phyloP scores from a whole-genome alignment of 2,888 invertebrate genomes.

The Parnassius apollo region DNA sequence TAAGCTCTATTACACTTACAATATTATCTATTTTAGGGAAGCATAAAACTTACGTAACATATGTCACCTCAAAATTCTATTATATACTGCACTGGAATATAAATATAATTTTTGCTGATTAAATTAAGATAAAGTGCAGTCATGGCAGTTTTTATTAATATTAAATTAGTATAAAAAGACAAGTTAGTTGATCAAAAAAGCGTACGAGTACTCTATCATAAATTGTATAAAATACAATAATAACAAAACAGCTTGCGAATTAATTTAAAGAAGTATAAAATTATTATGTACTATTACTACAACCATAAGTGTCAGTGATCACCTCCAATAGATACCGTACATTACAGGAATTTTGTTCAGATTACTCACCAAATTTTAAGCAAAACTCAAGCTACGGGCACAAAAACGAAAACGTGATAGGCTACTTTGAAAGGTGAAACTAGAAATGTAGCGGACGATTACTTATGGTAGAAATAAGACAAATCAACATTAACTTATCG shows the following conservation, averaged over 20 bases:
- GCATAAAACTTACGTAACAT: constrained; percentile 9
- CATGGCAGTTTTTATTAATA: constrained; percentile 18
- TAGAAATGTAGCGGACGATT: too few relatives aligned
- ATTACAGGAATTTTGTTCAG: too few relatives aligned
- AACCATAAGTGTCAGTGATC: too few relatives aligned
- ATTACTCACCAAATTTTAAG: too few relatives aligned
- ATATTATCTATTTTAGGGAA: constrained; percentile 19
- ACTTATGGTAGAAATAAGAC: too few relatives aligned
- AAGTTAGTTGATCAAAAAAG: constrained; percentile 10
- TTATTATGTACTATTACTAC: not conserved
- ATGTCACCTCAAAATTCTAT: constrained; percentile 9
- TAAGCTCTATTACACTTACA: constrained; percentile 4
- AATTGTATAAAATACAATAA: constrained; percentile 14
- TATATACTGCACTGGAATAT: constrained; percentile 9
- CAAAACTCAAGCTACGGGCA: too few relatives aligned
- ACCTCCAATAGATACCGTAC: too few relatives aligned
- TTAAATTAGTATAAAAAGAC: constrained; percentile 7
- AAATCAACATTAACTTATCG: too few relatives aligned
- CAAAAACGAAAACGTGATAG: too few relatives aligned
- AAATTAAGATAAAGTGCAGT: constrained; percentile 12
- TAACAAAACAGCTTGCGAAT: constrained; percentile 14
- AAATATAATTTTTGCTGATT: constrained; percentile 14
- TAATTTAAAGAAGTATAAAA: constrained; percentile 1
- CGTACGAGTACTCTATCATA: constrained; percentile 2
- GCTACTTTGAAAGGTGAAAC: too few relatives aligned